phyloP scores from a whole-genome alignment of 1,140 invertebrate species.

The Atopsyche davidsoni region DNA sequence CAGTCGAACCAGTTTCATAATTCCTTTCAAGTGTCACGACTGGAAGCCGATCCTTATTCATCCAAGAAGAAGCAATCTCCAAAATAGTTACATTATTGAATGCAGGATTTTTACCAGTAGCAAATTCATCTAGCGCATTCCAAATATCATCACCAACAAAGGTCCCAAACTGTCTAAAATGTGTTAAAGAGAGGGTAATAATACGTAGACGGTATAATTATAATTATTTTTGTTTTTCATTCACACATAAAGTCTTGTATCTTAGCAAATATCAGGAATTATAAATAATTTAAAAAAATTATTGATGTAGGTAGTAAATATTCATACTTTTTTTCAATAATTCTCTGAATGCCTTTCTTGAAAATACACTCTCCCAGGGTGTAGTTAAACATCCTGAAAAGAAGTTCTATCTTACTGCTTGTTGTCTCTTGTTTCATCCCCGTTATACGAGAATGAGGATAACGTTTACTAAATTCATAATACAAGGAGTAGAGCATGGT shows the following conservation, averaged over 20 bases:
- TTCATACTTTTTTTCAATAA: constrained; percentile 56
- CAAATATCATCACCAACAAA: constrained; percentile 79
- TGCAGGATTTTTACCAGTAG: constrained; percentile 52
- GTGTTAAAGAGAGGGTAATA: no score
- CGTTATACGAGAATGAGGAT: constrained; percentile 63
- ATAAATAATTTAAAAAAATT: background rate
- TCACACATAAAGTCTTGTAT: background rate
- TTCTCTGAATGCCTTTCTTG: constrained; percentile 63
- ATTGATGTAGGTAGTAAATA: background rate
- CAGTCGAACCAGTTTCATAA: constrained; percentile 58
- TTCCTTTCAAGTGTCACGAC: constrained; percentile 67
- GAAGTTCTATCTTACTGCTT: constrained; percentile 70
- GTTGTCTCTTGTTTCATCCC: constrained; percentile 66
- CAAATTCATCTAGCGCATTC: constrained; percentile 64
- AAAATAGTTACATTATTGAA: constrained; percentile 53
- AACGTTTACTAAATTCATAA: constrained; percentile 67
- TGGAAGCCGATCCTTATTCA: constrained; percentile 72
- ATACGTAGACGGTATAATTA: no score
- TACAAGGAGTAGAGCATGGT: constrained; percentile 67
- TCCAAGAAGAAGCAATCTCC: constrained; percentile 72
- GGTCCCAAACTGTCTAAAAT: constrained; percentile 59
- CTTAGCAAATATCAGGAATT: background rate
- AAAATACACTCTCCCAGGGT: constrained; percentile 77
- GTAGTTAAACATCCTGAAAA: constrained; percentile 89
- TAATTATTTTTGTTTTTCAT: constrained; percentile 6